Conservation (phyloP, 2,797 vertebrate genomes). For the Acanthurus lineatus region DNA sequence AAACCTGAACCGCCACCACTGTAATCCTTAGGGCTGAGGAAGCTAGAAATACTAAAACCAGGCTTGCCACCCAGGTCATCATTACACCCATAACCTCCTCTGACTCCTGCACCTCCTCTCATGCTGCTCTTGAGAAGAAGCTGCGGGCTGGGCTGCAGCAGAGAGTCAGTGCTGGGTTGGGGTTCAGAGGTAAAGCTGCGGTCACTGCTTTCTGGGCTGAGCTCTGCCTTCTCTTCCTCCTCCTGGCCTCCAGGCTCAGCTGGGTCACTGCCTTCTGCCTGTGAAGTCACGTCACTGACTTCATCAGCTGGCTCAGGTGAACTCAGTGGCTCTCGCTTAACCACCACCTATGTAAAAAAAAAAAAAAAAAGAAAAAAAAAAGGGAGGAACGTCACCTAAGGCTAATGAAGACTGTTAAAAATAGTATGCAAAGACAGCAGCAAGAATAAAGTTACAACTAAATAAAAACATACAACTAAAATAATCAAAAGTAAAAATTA, state of each 20-base stretch:
- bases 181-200: slow-evolving; percentile 93
- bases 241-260: slow-evolving; percentile 91
- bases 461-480: no score
- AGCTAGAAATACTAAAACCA: slow-evolving; percentile 92
- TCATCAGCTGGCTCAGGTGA: slow-evolving; percentile 94
- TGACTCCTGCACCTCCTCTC: slow-evolving; percentile 47
- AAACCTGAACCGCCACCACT: slow-evolving; percentile 55
- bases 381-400: background rate
- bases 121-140: slow-evolving; percentile 89
- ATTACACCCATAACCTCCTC: slow-evolving; percentile 66
- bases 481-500: no score
- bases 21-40: slow-evolving; percentile 89
- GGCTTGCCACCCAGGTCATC: slow-evolving; percentile 89
- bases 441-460: no score
- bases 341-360: slow-evolving; percentile 87
- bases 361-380: no score
- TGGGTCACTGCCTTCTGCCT: slow-evolving; percentile 93
- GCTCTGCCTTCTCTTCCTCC: slow-evolving; percentile 94
- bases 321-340: slow-evolving; percentile 95
- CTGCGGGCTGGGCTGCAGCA: slow-evolving; percentile 91
- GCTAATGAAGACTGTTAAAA: background rate
- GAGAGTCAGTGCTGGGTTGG: slow-evolving; percentile 89
- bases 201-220: slow-evolving; percentile 96
- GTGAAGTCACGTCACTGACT: slow-evolving; percentile 93
- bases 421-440: no score